Evolutionary conservation across 2,113 vertebrate genomes (phyloP), one percentile per base, ranked within the genome.

Genomic region (Gulo gulo): DNA sequence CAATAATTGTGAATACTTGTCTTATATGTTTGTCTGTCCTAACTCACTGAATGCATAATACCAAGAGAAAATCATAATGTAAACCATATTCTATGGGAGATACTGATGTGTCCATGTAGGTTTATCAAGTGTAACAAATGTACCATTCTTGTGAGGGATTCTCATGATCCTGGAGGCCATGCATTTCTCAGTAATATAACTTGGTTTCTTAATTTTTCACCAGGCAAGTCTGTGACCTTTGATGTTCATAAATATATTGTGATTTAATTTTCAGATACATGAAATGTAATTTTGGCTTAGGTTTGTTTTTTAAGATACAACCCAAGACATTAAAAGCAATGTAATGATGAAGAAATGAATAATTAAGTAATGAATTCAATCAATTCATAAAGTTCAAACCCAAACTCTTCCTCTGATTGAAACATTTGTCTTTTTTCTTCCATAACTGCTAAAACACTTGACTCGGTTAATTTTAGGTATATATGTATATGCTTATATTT

Each of bases 291-390:
- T 80, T 93, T 63, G 73, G 42, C 61, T 90, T 26, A 90, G 21
- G 2, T 87, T 86, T 78, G 24, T 79, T 96, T 95, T 92, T 73
- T 67, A 94, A 87, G 42, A 83, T 76, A 94, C 21, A 86, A 78
- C 7, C 29, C 16, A 91, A 87, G 65, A 69, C 4, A 29, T 59
- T 84, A 73, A 6, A 94, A 84, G 67, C 47, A 65, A 59, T 73
- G n/a, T 79, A 71, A 92, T 83, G 15, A 34, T 52, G 18, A 88
- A 91, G 13, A 88, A 78, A 84, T 74, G 14, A 83, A 82, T 73
- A 50, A 78, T 45, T 55, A 82, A 81, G 9, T 59, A 39, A 96
- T 45, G 39, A 74, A 73, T 87, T 91, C 39, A 88, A 61, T 57
- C 50, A 90, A 2, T 61, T 52, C 18, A 89, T 88, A 26, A 89